Evolutionary conservation across 2,113 vertebrate genomes (phyloP).

Genomic region (Anseranas semipalmata): DNA sequence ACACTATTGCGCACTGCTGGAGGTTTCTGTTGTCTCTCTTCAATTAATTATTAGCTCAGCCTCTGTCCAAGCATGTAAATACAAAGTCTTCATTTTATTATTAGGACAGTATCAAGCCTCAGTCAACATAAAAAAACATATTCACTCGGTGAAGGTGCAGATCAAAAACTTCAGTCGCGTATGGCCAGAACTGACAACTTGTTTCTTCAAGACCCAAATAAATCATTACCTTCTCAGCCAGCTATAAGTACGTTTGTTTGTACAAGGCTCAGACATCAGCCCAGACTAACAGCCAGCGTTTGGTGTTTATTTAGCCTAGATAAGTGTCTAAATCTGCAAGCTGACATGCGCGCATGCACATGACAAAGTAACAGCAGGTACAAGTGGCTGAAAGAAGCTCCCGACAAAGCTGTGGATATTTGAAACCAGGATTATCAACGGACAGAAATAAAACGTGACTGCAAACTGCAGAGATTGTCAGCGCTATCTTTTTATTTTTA

Average conservation of each 20-base stretch:
- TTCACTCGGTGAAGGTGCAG: background rate
- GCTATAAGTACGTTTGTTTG: background rate
- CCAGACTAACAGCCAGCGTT: background rate
- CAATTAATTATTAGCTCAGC: constrained; percentile 10
- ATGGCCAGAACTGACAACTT: background rate
- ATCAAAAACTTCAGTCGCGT: background rate
- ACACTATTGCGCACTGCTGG: background rate
- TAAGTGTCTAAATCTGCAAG: background rate
- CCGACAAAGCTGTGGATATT: background rate
- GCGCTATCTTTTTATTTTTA: background rate
- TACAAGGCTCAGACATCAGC: background rate
- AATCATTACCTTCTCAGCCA: background rate
- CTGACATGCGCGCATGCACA: rapidly evolving
- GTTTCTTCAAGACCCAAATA: background rate
- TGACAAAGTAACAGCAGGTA: background rate
- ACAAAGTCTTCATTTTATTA: background rate
- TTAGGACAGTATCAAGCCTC: background rate
- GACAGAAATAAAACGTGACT: background rate
- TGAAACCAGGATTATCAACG: background rate
- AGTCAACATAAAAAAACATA: background rate
- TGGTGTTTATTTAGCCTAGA: background rate
- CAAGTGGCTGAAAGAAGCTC: background rate
- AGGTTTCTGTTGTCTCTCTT: background rate
- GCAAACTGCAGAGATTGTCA: background rate
- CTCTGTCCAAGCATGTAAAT: background rate